Evolutionary conservation across 2,797 vertebrate genomes (phyloP), one percentile per base, ranked within the genome.

Genomic region (Sylvilagus floridanus): DNA sequence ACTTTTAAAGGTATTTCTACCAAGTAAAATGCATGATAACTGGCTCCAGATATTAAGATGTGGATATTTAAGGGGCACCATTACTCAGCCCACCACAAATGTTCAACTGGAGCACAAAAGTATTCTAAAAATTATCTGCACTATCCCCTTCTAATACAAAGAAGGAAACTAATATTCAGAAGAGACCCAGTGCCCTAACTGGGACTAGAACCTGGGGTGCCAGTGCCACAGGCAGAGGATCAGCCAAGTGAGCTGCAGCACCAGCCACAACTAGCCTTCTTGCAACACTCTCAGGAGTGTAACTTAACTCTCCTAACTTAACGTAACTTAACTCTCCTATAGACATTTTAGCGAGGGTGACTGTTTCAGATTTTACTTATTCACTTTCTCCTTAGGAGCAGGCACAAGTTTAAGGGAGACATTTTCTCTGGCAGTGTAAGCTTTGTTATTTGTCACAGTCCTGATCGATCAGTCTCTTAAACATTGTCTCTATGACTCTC

Each of bases 271-370:
- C 42, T 42, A 42, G 42, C 42, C 42, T 42, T 42, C 42, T 42
- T 42, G 42, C 42, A 42, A 42, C 42, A 42, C 42, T 42, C 42
- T 42, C 42, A 9, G 42, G 42, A 42, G n/a, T n/a, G 1, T 8
- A 42, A 42, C 42, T 8, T 42, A 42, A 42, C 42, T 42, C 37
- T 22, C 50, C 14, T 62, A 57, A n/a, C n/a, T n/a, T n/a, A n/a
- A n/a, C n/a, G 1, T 8, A 42, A 42, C 42, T 8, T 42, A 42
- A 42, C 42, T 42, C 37, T 22, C 50, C 14, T 62, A 57, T 12
- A 81, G 4, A 92, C 91, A 77, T 77, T 85, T 90, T 71, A 72
- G 65, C 71, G 62, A 60, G 90, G 93, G 69, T 83, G 83, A 76
- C 82, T 83, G 22, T 75, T 65, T 95, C 85, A 19, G 22, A 89